A percentile compares a stretch with the other conserved stretches of the same genome.
Conservation (phyloP, 2,797 vertebrate species). For the Yasuhikotakia modesta region DNA sequence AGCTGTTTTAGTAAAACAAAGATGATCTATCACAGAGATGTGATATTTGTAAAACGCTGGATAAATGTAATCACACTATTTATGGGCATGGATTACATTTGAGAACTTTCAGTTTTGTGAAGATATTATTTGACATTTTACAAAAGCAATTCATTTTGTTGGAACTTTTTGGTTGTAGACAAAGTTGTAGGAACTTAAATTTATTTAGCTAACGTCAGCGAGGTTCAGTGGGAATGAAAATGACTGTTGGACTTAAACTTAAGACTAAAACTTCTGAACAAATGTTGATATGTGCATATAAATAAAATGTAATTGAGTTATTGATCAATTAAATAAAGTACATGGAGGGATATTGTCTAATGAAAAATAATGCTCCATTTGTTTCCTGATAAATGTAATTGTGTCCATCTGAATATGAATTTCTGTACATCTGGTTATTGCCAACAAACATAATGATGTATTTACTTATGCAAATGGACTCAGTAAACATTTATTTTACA, state of each 20-base stretch:
- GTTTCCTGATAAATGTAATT: background rate
- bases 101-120: background rate
- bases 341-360: background rate
- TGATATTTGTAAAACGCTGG: slow-evolving; percentile 5
- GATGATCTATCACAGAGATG: slow-evolving; percentile 12
- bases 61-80: slow-evolving; percentile 4
- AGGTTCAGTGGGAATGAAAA: too few relatives aligned
- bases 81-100: background rate
- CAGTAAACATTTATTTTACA: background rate
- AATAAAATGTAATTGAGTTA: background rate
- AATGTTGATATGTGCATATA: background rate
- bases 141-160: background rate
- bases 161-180: too few relatives aligned
- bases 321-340: background rate
- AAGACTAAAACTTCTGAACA: too few relatives aligned
- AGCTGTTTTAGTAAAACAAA: slow-evolving; percentile 15
- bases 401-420: background rate
- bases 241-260: too few relatives aligned
- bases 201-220: too few relatives aligned
- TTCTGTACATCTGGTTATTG: background rate
- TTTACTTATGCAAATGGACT: background rate
- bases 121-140: background rate
- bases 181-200: too few relatives aligned
- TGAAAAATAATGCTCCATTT: background rate
- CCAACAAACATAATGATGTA: background rate